Evolutionary conservation across 2,797 vertebrate species (phyloP), one percentile per base, ranked within the genome.

Genomic region (Pseudochirops cupreus): DNA sequence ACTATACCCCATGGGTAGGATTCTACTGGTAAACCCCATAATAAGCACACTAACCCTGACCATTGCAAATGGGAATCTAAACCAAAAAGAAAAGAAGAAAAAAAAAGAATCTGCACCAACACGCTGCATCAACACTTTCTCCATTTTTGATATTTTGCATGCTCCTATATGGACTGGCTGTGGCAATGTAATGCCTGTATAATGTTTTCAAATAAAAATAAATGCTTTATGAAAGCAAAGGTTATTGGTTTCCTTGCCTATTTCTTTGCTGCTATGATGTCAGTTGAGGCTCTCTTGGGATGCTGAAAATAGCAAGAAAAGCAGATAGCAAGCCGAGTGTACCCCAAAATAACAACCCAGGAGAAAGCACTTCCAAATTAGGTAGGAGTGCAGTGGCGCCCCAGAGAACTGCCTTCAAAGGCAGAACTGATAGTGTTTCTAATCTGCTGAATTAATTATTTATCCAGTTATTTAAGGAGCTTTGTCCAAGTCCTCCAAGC

Each of bases 191-290:
- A 99, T 98, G 99, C 99, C 98, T 99, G 99, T 99, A 99, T 98
- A 98, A 98, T 99, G 99, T 99, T 99, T 99, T 99, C 98, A 99
- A 99, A 99, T 99, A 99, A 99, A 99, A 99, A 98, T 98, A 99
- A 98, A 99, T 98, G 98, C 99, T 99, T 99, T 99, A 98, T 98
- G 98, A 98, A 99, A 98, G 98, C 97, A 0, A 89, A 39, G 53
- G 89, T 94, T 96, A 11, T 92, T 97, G n/a, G 90, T 97, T 98
- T 98, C 96, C 95, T 94, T 96, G 74, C 96, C 89, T 98, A 56
- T 97, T 98, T 98, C 57, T 91, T 58, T 93, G 97, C 94, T 53
- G 54, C 96, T 56, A 26, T 97, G 93, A 95, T 96, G 97, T 95
- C 96, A 57, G 16, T 91, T 94, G n/a, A 96, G 93, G 39, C 33